Evolutionary conservation across 2,888 invertebrate species (phyloP).

Genomic region (Diaprepes abbreviatus): DNA sequence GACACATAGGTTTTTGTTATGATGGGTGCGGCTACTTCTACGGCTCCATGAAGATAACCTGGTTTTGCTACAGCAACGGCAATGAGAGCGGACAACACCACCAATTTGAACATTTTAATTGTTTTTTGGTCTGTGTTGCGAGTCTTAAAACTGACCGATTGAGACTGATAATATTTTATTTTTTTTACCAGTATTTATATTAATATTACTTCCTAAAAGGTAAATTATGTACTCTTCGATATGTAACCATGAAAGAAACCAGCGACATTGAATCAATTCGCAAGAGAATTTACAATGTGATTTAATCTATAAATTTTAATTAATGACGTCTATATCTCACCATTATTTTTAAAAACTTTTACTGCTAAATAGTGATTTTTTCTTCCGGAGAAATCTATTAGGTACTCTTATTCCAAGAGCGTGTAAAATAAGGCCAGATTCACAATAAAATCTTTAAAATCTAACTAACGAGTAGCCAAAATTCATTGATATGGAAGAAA

Average conservation of each 20-base stretch:
- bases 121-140: conserved; percentile 54
- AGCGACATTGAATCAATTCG: not conserved
- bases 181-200: conserved; percentile 6
- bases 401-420: too few relatives aligned
- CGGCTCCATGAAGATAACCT: conserved; percentile 54
- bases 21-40: conserved; percentile 44
- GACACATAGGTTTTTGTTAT: conserved; percentile 33
- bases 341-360: too few relatives aligned
- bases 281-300: too few relatives aligned
- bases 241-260: not conserved
- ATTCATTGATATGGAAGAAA: too few relatives aligned
- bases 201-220: not conserved
- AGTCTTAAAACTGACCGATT: conserved; percentile 49
- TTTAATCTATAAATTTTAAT: too few relatives aligned
- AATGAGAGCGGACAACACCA: conserved; percentile 72
- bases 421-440: too few relatives aligned
- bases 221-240: not conserved
- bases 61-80: conserved; percentile 72
- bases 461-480: too few relatives aligned
- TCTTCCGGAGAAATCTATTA: too few relatives aligned
- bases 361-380: too few relatives aligned
- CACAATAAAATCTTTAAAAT: too few relatives aligned
- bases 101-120: conserved; percentile 60
- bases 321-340: too few relatives aligned
- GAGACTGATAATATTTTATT: conserved; percentile 45